These are phyloP conservation scores for Leptobrachium ailaonicum DNA, from an alignment of 2,113 vertebrate species.

Conservation along the genomic window DNA sequence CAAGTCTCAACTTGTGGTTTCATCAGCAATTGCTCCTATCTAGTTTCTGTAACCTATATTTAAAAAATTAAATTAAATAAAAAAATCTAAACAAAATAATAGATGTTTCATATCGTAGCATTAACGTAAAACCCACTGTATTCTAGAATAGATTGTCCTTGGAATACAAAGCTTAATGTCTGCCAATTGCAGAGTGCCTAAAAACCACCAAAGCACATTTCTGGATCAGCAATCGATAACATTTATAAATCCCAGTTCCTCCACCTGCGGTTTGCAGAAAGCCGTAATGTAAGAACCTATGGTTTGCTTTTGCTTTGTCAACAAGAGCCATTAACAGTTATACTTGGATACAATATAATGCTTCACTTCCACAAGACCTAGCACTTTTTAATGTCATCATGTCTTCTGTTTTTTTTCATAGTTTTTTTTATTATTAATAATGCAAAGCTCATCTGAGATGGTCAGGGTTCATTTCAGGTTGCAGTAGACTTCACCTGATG, in stretches of 20 bases:
- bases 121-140: neutral
- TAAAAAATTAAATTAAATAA: neutral
- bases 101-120: neutral
- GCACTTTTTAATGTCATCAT: neutral
- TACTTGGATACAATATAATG: neutral
- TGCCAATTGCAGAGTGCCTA: neutral
- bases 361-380: neutral
- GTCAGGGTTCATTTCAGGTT: too few relatives aligned
- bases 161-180: neutral
- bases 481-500: too few relatives aligned
- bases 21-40: constrained; percentile 1
- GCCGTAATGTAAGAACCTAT: neutral
- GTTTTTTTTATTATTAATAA: too few relatives aligned
- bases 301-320: neutral
- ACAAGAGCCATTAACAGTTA: neutral
- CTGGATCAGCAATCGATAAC: neutral
- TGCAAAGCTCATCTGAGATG: too few relatives aligned
- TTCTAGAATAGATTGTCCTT: neutral
- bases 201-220: neutral
- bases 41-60: neutral
- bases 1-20: constrained; percentile 2
- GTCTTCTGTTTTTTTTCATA: too few relatives aligned
- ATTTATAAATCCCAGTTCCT: neutral
- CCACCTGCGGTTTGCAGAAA: neutral
- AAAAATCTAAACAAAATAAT: neutral